A percentile compares a stretch with the other conserved stretches of the same genome.
phyloP scores from a whole-genome alignment of 1,140 invertebrate species.

The Metaphire vulgaris region DNA sequence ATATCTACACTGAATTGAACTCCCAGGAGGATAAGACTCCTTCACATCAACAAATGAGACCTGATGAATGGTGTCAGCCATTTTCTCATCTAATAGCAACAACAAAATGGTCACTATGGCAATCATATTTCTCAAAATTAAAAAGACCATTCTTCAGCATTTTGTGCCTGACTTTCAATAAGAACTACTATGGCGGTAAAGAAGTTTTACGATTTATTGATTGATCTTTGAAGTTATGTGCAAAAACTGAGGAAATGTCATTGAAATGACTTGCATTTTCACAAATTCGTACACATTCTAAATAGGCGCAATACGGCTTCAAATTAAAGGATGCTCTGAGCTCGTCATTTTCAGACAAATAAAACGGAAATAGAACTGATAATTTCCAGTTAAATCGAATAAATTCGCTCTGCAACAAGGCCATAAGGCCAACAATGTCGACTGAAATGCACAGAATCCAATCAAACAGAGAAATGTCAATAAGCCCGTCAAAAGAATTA shows the following conservation, averaged over 20 bases:
- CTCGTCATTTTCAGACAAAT: too few species aligned
- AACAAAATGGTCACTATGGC: background rate
- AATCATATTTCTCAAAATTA: too few species aligned
- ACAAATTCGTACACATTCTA: too few species aligned
- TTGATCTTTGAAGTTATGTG: background rate
- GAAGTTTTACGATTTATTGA: background rate
- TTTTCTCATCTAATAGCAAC: background rate
- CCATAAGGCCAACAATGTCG: background rate
- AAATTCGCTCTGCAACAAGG: too few species aligned
- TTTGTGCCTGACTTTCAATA: too few species aligned
- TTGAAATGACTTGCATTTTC: background rate
- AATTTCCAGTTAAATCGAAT: too few species aligned
- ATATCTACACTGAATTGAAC: background rate
- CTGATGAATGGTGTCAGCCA: background rate
- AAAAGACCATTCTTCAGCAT: too few species aligned
- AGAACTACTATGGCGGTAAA: background rate
- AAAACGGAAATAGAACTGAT: too few species aligned
- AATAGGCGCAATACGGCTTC: too few species aligned
- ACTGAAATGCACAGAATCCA: background rate
- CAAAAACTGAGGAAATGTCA: background rate
- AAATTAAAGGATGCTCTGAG: too few species aligned
- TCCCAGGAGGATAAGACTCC: background rate
- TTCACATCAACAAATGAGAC: background rate
- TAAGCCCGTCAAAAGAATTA: background rate
- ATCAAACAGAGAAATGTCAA: background rate